These are phyloP conservation scores for Tipula unca DNA, from an alignment of 2,888 invertebrate genomes.

Conservation along the genomic window DNA sequence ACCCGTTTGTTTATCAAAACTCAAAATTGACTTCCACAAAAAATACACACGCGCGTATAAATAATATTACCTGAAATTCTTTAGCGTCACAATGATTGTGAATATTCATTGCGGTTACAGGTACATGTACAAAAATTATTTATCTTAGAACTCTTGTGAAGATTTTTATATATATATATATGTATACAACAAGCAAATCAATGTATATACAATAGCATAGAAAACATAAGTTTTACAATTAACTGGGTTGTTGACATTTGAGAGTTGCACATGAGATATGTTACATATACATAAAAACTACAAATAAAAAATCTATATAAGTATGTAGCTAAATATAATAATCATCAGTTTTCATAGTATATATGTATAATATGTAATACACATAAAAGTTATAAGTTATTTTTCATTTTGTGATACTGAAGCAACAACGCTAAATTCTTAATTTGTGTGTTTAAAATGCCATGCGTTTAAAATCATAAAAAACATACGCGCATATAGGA, in stretches of 20 bases:
- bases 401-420: not conserved
- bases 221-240: not conserved
- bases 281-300: not conserved
- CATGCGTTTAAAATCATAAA: not conserved
- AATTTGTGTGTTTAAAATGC: not conserved
- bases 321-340: slow-evolving; percentile 8
- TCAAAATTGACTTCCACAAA: not conserved
- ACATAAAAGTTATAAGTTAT: not conserved
- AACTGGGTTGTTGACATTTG: not conserved
- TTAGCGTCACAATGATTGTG: not conserved
- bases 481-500: not conserved
- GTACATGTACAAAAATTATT: not conserved
- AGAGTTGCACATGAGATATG: not conserved
- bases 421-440: slow-evolving; percentile 3
- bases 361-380: not conserved
- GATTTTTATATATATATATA: not conserved
- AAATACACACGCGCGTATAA: not conserved
- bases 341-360: not conserved
- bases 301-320: not conserved
- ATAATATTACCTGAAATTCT: not conserved
- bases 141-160: not conserved
- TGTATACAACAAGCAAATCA: not conserved
- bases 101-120: not conserved
- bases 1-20: not conserved
- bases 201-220: not conserved